phyloP scores from a whole-genome alignment of 2,888 invertebrate species.

The Hetaerina titia region DNA sequence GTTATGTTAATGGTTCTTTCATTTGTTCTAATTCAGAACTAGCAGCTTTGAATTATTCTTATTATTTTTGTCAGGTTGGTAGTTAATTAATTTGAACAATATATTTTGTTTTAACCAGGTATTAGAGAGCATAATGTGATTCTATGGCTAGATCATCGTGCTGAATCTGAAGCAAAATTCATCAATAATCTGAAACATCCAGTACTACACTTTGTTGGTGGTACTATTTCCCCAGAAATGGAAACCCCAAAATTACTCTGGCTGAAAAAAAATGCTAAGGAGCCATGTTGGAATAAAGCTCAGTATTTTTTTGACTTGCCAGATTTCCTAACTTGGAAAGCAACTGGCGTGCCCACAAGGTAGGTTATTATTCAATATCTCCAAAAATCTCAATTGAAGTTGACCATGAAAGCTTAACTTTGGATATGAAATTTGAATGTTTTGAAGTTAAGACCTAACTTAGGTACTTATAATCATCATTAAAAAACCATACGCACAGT shows the following conservation, averaged over 20 bases:
- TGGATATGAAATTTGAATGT: too few relatives aligned
- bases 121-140: slow-evolving; percentile 88
- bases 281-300: slow-evolving; percentile 84
- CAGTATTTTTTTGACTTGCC: slow-evolving; percentile 93
- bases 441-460: too few relatives aligned
- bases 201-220: slow-evolving; percentile 92
- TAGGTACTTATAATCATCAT: too few relatives aligned
- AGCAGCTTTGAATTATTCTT: neutral
- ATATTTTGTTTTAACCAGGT: slow-evolving; percentile 77
- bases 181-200: slow-evolving; percentile 89
- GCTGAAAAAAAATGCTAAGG: slow-evolving; percentile 87
- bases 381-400: too few relatives aligned
- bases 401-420: too few relatives aligned
- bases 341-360: slow-evolving; percentile 87
- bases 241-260: slow-evolving; percentile 96
- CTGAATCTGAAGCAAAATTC: slow-evolving; percentile 86
- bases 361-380: slow-evolving; percentile 72
- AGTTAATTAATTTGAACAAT: neutral
- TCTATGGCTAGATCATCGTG: slow-evolving; percentile 96
- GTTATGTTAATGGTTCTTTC: too few relatives aligned
- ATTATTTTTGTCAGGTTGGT: neutral
- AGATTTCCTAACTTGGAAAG: slow-evolving; percentile 95
- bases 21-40: too few relatives aligned
- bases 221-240: slow-evolving; percentile 97
- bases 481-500: too few relatives aligned